A percentile compares a stretch with the other conserved stretches of the same genome.
These are phyloP conservation scores for Nothura maculosa DNA, from an alignment of 2,797 vertebrate genomes.

Conservation along the genomic window DNA sequence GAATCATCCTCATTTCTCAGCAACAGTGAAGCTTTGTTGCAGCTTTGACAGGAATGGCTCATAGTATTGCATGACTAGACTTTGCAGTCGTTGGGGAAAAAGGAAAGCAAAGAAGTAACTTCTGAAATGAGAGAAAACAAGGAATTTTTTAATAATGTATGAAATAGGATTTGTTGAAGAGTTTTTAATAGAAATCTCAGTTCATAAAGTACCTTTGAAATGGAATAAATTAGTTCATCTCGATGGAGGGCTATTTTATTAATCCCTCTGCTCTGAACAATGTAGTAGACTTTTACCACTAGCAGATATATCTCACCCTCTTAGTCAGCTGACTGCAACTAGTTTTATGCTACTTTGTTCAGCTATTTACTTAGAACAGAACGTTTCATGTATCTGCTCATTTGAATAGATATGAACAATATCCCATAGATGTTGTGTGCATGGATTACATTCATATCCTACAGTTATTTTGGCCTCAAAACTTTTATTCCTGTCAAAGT, in stretches of 20 bases:
- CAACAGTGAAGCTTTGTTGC: background rate
- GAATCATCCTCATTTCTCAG: background rate
- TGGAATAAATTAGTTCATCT: background rate
- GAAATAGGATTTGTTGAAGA: background rate
- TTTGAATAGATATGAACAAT: background rate
- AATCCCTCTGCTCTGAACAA: background rate
- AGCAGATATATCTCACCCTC: background rate
- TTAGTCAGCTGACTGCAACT: background rate
- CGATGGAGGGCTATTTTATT: background rate
- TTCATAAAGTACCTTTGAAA: background rate
- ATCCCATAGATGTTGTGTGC: background rate
- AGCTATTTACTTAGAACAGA: background rate
- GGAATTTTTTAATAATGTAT: background rate
- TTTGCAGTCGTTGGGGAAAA: background rate
- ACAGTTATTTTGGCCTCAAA: background rate
- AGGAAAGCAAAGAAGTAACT: background rate
- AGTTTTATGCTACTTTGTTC: background rate
- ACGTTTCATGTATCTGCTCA: background rate
- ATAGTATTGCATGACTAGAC: background rate
- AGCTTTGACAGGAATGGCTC: background rate
- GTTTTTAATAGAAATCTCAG: background rate
- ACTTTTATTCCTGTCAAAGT: background rate
- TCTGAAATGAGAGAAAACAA: background rate
- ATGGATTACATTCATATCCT: background rate
- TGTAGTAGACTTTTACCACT: background rate